Percentiles rank a stretch among this genome's conserved stretches.
phyloP scores from a whole-genome alignment of 1,140 invertebrate genomes.

The Calliopsis andreniformis region DNA sequence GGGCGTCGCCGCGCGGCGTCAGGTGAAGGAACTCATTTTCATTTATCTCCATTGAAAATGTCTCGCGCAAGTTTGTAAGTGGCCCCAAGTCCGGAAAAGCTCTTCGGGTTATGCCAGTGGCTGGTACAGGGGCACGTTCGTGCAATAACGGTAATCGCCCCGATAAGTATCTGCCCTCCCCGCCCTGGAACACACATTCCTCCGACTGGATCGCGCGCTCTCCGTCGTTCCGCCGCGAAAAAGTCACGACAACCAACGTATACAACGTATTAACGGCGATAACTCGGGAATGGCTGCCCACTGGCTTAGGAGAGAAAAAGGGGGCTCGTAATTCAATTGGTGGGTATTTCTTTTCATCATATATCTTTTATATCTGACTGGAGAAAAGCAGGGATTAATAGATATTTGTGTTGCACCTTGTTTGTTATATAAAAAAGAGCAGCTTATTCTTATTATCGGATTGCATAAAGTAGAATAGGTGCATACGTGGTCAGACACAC shows the following conservation, averaged over 20 bases:
- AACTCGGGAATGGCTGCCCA: slow-evolving; percentile 29
- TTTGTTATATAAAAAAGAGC: too few species aligned
- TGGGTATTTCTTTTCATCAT: too few species aligned
- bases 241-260: slow-evolving; percentile 50
- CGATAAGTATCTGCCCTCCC: slow-evolving; percentile 63
- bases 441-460: too few species aligned
- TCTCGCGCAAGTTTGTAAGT: slow-evolving; percentile 62
- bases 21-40: slow-evolving; percentile 60
- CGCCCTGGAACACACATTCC: slow-evolving; percentile 44
- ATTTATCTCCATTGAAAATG: slow-evolving; percentile 59
- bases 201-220: slow-evolving; percentile 55
- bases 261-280: slow-evolving; percentile 60
- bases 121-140: slow-evolving; percentile 64
- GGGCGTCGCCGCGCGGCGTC: too few species aligned
- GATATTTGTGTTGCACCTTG: too few species aligned
- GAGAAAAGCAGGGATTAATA: too few species aligned
- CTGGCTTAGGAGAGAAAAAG: background rate
- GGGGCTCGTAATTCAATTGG: background rate
- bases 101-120: slow-evolving; percentile 59
- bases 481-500: too few species aligned
- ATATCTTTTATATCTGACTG: too few species aligned
- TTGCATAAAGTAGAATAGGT: too few species aligned
- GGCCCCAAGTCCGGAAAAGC: slow-evolving; percentile 56
- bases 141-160: slow-evolving; percentile 65
- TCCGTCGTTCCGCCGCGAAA: slow-evolving; percentile 23